Percentiles rank a stretch among this genome's conserved stretches.
phyloP scores from a whole-genome alignment of 2,797 vertebrate genomes.

The Yasuhikotakia modesta region DNA sequence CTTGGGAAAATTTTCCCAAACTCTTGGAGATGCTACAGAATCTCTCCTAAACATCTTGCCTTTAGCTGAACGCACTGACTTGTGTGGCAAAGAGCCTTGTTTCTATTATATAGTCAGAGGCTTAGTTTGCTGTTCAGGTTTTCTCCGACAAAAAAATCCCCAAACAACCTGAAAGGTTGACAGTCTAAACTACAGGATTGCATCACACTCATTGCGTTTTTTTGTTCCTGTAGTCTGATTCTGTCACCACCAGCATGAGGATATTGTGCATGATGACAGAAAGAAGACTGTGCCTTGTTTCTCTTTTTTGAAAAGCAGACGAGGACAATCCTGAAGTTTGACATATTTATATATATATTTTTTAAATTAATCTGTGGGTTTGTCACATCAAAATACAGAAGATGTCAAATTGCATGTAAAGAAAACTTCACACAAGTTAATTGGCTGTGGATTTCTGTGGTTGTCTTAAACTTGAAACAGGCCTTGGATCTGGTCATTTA shows the following conservation, averaged over 20 bases:
- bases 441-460: neutral
- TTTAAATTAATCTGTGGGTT: neutral
- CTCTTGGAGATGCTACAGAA: neutral
- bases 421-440: neutral
- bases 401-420: neutral
- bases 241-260: neutral
- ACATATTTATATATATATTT: neutral
- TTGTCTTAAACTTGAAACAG: neutral
- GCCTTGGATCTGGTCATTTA: neutral
- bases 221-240: neutral
- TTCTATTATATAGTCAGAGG: neutral
- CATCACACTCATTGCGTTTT: neutral
- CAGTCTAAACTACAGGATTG: neutral
- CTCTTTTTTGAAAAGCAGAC: neutral
- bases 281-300: neutral
- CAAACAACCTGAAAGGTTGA: neutral
- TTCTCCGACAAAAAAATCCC: neutral
- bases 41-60: neutral
- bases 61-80: neutral
- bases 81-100: neutral
- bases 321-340: neutral
- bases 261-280: neutral
- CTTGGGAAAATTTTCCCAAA: neutral
- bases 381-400: neutral
- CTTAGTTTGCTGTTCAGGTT: neutral